Conservation (phyloP, 2,888 invertebrate genomes). For the Mongoloraphidia duomilia region DNA sequence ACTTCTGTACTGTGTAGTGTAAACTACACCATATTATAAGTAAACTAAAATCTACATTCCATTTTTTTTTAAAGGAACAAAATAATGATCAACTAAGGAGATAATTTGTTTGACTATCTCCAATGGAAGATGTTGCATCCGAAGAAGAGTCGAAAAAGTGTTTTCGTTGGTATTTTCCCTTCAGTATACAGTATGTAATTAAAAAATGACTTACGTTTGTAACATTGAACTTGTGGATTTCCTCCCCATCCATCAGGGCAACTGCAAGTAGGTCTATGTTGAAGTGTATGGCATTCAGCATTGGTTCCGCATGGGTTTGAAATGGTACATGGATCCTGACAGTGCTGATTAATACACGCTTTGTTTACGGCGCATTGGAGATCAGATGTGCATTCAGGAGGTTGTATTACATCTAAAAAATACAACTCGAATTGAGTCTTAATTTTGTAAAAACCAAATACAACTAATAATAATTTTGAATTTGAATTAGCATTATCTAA, state of each 20-base stretch:
- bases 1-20: too few relatives aligned
- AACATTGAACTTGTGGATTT: slow-evolving; percentile 72
- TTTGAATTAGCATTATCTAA: background rate
- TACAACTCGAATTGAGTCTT: background rate
- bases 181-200: background rate
- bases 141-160: too few relatives aligned
- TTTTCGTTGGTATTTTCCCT: too few relatives aligned
- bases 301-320: slow-evolving; percentile 67
- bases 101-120: background rate
- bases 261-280: slow-evolving; percentile 68
- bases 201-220: slow-evolving; percentile 54
- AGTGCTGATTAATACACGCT: slow-evolving; percentile 66
- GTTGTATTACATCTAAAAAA: slow-evolving; percentile 9
- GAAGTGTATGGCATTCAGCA: slow-evolving; percentile 61
- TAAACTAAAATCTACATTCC: too few relatives aligned
- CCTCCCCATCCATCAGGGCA: slow-evolving; percentile 80
- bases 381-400: slow-evolving; percentile 57
- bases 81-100: background rate
- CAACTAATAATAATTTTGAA: background rate
- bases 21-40: too few relatives aligned
- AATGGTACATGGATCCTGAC: slow-evolving; percentile 65
- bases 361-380: slow-evolving; percentile 60
- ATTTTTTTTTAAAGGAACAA: too few relatives aligned
- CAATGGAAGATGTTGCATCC: background rate
- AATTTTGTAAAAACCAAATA: slow-evolving; percentile 3